Evolutionary conservation across 1,140 invertebrate genomes (phyloP).

Genomic region (Hypothenemus hampei): DNA sequence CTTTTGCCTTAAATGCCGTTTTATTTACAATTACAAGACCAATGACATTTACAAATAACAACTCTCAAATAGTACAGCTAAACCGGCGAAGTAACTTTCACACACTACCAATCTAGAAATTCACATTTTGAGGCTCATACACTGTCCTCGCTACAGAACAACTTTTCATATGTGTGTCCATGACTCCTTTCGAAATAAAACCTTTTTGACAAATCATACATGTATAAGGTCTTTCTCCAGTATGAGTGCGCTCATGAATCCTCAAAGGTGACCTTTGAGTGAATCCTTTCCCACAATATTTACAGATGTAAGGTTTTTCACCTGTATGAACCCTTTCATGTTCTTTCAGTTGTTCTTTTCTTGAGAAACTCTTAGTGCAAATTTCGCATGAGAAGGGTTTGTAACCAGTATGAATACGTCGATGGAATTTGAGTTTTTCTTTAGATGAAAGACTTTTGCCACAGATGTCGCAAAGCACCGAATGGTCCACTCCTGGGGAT

Average conservation of each 20-base stretch:
- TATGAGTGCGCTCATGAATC: slow-evolving; percentile 56
- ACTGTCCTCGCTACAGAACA: slow-evolving; percentile 43
- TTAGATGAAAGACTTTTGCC: slow-evolving; percentile 69
- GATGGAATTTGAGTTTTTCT: slow-evolving; percentile 66
- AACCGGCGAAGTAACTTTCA: too few relatives aligned
- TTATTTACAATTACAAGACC: too few relatives aligned
- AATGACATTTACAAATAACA: too few relatives aligned
- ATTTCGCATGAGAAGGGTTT: slow-evolving; percentile 66
- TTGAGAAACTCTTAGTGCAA: slow-evolving; percentile 62
- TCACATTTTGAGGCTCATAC: slow-evolving; percentile 15
- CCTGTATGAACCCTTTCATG: slow-evolving; percentile 62
- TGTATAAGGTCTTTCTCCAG: slow-evolving; percentile 69
- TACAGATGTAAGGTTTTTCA: slow-evolving; percentile 61
- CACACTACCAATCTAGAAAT: too few relatives aligned
- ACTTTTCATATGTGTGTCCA: slow-evolving; percentile 56
- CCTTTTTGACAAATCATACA: slow-evolving; percentile 64
- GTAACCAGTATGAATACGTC: slow-evolving; percentile 66
- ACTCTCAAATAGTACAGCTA: too few relatives aligned
- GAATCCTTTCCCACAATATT: slow-evolving; percentile 69
- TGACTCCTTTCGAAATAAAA: slow-evolving; percentile 57
- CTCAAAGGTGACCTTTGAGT: slow-evolving; percentile 65
- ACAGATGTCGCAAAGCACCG: slow-evolving; percentile 64
- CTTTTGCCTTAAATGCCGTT: too few relatives aligned
- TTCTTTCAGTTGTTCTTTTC: slow-evolving; percentile 57
- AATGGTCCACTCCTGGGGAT: slow-evolving; percentile 29